Evolutionary conservation across 2,888 invertebrate genomes (phyloP).

Genomic region (Drosophila mercatorum): DNA sequence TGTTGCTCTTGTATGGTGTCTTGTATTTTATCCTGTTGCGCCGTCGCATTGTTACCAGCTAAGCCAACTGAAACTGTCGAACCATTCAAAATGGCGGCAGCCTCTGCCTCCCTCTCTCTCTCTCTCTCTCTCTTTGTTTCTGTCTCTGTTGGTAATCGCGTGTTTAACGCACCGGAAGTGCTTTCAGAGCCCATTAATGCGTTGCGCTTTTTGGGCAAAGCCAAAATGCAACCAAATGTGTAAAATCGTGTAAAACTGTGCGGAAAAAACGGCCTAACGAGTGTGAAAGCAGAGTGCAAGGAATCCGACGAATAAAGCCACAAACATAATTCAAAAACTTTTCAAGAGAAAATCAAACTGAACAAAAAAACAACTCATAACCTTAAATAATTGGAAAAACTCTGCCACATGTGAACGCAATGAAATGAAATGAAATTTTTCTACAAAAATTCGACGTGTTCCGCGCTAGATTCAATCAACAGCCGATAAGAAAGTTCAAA

Average conservation of each 20-base stretch:
- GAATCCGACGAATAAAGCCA: conserved; percentile 4
- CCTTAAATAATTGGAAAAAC: conserved; percentile 36
- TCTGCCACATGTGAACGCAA: conserved; percentile 30
- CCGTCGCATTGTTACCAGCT: conserved; percentile 67
- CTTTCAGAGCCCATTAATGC: conserved; percentile 46
- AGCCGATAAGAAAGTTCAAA: conserved; percentile 53
- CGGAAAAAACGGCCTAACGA: conserved; percentile 31
- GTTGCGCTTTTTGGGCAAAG: conserved; percentile 26
- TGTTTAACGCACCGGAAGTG: conserved; percentile 71
- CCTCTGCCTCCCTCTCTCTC: background rate
- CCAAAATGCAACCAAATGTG: conserved; percentile 41
- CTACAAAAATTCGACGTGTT: conserved; percentile 25
- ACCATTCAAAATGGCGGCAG: conserved; percentile 38
- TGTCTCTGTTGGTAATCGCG: conserved; percentile 17
- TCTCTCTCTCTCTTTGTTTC: background rate
- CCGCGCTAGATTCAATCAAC: conserved; percentile 23
- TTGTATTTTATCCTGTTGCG: conserved; percentile 69
- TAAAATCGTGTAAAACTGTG: conserved; percentile 40
- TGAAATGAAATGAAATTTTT: conserved; percentile 16
- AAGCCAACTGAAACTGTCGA: conserved; percentile 14
- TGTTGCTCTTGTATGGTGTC: conserved; percentile 20
- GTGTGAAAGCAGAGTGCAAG: background rate
- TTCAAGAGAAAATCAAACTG: background rate
- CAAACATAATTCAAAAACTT: background rate
- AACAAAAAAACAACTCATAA: conserved; percentile 15